Percentiles rank a stretch among this genome's conserved stretches.
phyloP scores from a whole-genome alignment of 2,888 invertebrate species.

The Thymelicus sylvestris region DNA sequence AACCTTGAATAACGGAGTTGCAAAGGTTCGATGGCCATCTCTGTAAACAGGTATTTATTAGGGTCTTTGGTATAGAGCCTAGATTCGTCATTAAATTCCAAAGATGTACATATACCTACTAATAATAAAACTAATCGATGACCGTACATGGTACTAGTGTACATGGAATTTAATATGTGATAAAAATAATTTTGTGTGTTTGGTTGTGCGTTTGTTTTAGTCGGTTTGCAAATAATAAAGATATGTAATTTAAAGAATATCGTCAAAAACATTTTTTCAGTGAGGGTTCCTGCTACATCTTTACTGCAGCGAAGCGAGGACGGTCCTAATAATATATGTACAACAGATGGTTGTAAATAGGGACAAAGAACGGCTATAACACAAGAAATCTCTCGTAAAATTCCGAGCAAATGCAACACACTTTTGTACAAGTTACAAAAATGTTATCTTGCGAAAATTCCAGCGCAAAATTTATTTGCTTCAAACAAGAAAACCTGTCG shows the following conservation, averaged over 20 bases:
- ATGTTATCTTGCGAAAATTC: conserved; percentile 6
- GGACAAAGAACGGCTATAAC: neutral
- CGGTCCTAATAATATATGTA: too few relatives aligned
- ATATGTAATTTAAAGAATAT: too few relatives aligned
- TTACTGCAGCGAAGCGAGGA: too few relatives aligned
- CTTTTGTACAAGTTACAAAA: neutral
- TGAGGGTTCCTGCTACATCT: too few relatives aligned
- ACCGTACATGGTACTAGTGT: too few relatives aligned
- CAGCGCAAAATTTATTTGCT: conserved; percentile 12
- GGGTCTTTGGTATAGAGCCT: neutral
- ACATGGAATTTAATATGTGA: too few relatives aligned
- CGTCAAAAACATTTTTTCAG: too few relatives aligned
- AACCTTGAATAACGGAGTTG: neutral
- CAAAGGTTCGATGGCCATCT: conserved; percentile 7
- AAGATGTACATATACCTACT: neutral
- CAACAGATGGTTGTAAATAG: too few relatives aligned
- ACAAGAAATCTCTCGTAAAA: neutral
- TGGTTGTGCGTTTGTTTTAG: too few relatives aligned
- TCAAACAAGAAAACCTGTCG: conserved; percentile 16
- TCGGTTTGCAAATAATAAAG: too few relatives aligned
- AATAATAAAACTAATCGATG: too few relatives aligned
- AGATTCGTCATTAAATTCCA: neutral
- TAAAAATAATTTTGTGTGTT: too few relatives aligned
- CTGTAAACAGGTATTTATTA: conserved; percentile 9
- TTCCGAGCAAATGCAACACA: neutral